Conservation (phyloP, 1,140 invertebrate genomes). For the Drosophila subobscura region DNA sequence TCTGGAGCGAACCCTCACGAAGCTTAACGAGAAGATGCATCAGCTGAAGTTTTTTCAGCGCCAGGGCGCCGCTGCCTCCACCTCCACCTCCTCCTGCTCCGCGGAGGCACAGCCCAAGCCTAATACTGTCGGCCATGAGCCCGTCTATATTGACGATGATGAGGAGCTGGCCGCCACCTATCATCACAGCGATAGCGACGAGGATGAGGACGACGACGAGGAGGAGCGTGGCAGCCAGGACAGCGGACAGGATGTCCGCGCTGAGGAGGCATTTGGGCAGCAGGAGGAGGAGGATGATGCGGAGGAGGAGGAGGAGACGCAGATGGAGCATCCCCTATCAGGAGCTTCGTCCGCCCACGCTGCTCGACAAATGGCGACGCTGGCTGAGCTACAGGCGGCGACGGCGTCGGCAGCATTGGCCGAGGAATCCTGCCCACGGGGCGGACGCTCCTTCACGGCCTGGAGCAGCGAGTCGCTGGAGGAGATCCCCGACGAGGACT, state of each 20-base stretch:
- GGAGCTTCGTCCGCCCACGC: conserved; percentile 20
- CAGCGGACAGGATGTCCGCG: conserved; percentile 49
- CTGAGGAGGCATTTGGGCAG: conserved; percentile 53
- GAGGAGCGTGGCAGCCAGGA: conserved; percentile 15
- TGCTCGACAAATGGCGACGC: conserved; percentile 47
- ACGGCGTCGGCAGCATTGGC: background rate
- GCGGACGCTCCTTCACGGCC: conserved; percentile 41
- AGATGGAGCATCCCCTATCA: conserved; percentile 17
- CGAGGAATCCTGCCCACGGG: conserved; percentile 1
- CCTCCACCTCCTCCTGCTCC: too few species aligned
- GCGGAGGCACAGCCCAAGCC: conserved; percentile 30
- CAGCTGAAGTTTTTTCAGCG: conserved; percentile 73
- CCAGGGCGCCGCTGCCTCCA: conserved; percentile 3
- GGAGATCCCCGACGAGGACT: conserved; percentile 59
- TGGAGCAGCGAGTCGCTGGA: conserved; percentile 72
- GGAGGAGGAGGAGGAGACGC: background rate
- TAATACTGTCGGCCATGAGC: conserved; percentile 66
- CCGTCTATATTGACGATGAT: conserved; percentile 68
- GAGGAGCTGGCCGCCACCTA: conserved; percentile 64
- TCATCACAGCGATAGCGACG: conserved; percentile 65
- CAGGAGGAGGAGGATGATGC: conserved; percentile 8
- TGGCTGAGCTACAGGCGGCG: conserved; percentile 54
- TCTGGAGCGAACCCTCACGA: conserved; percentile 60
- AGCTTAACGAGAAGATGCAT: conserved; percentile 72
- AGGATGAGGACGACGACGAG: conserved; percentile 16